These are phyloP conservation scores for Xiphorhynchus erythropygius DNA, from an alignment of 2,797 vertebrate species.

Conservation along the genomic window DNA sequence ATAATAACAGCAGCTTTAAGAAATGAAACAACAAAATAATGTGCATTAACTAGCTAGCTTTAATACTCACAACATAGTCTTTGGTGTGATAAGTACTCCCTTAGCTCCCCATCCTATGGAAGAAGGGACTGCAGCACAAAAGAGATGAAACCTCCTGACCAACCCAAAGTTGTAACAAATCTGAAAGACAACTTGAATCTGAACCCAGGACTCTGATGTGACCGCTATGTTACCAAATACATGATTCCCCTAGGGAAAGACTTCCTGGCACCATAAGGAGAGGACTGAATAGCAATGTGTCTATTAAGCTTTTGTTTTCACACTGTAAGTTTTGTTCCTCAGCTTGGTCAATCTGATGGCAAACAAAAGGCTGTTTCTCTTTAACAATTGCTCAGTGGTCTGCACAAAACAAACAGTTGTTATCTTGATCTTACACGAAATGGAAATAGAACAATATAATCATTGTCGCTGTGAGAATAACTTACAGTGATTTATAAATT, in stretches of 20 bases:
- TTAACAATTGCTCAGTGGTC: not conserved
- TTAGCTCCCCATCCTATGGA: not conserved
- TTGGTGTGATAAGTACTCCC: not conserved
- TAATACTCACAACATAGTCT: not conserved
- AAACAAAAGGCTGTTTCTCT: conserved; percentile 3
- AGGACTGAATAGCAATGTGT: not conserved
- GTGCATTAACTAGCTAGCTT: not conserved
- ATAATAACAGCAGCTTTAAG: not conserved
- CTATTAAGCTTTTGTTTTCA: not conserved
- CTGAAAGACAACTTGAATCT: not conserved
- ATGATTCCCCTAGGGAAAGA: not conserved
- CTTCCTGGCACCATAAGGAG: not conserved
- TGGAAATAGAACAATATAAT: conserved; percentile 16
- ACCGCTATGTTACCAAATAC: not conserved
- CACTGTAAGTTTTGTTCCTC: not conserved
- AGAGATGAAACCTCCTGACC: not conserved
- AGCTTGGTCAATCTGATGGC: not conserved
- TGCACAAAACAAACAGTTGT: conserved; percentile 10
- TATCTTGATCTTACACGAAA: not conserved
- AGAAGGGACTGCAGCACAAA: not conserved
- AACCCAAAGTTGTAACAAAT: not conserved
- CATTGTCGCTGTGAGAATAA: not conserved
- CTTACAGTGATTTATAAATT: not conserved
- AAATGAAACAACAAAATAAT: not conserved
- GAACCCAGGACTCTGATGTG: not conserved